Evolutionary conservation across 2,797 vertebrate species (phyloP).

Genomic region (Pseudochaenichthys georgianus): DNA sequence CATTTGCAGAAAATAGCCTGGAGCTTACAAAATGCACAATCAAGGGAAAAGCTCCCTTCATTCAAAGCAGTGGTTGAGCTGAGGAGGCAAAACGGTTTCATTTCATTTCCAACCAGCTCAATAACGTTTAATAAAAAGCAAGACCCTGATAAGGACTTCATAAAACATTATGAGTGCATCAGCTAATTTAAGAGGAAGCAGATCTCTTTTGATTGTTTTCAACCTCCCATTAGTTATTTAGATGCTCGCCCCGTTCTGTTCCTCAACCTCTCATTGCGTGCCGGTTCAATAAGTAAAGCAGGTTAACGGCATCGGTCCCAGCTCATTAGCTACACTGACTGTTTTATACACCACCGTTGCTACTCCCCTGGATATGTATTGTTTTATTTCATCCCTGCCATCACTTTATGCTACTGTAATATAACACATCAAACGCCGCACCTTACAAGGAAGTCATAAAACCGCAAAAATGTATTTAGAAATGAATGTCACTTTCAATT

Average conservation of each 20-base stretch:
- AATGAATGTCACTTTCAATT: conserved; percentile 64
- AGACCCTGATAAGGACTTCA: conserved; percentile 22
- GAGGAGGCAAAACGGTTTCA: conserved; percentile 29
- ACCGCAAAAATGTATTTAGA: conserved; percentile 54
- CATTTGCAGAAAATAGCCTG: conserved; percentile 34
- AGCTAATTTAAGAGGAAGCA: conserved; percentile 8
- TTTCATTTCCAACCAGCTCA: conserved; percentile 36
- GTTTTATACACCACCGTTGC: conserved; percentile 44
- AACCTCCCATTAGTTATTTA: conserved; percentile 27
- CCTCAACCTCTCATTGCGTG: conserved; percentile 17
- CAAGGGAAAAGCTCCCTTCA: conserved; percentile 39
- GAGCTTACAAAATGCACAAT: conserved; percentile 25
- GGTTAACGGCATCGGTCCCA: conserved; percentile 60
- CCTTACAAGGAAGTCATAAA: conserved; percentile 65
- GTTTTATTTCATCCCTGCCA: conserved; percentile 42
- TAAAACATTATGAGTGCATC: conserved; percentile 9
- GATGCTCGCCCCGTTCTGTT: background rate
- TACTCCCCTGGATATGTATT: conserved; percentile 19
- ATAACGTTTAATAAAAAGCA: conserved; percentile 28
- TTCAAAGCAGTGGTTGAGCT: conserved; percentile 21
- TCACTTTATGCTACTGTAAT: conserved; percentile 58
- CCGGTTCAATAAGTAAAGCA: conserved; percentile 45
- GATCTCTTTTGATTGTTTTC: conserved; percentile 36
- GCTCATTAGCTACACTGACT: conserved; percentile 59
- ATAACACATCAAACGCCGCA: conserved; percentile 59